Percentiles rank a stretch among this genome's conserved stretches.
These are phyloP conservation scores for Spinibarbus caldwelli DNA, from an alignment of 2,797 vertebrate genomes.

Conservation along the genomic window DNA sequence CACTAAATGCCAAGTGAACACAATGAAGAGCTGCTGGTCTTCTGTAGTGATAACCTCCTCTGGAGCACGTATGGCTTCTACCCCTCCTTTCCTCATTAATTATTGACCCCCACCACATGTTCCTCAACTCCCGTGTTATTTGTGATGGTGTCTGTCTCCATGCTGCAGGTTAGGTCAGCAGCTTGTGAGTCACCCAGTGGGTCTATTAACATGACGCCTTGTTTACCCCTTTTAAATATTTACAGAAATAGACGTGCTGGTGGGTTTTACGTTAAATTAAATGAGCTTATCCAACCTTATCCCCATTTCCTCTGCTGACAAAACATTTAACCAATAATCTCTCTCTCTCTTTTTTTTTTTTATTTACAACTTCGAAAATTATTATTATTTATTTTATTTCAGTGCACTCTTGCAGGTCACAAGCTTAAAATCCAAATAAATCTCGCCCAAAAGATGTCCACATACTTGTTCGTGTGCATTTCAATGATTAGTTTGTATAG, in stretches of 20 bases:
- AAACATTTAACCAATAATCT: neutral
- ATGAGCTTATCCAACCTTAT: neutral
- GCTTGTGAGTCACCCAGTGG: constrained; percentile 37
- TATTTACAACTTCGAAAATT: neutral
- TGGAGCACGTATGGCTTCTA: constrained; percentile 39
- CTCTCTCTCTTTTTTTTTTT: neutral
- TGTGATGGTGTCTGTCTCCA: constrained; percentile 31
- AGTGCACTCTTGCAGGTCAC: neutral
- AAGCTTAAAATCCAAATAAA: neutral
- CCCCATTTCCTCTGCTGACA: neutral
- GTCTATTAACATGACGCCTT: constrained; percentile 27
- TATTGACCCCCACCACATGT: constrained; percentile 52
- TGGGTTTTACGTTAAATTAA: constrained; percentile 11
- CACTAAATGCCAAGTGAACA: constrained; percentile 41
- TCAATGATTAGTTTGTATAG: neutral
- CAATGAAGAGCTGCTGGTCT: constrained; percentile 21
- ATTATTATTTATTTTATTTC: too few species aligned
- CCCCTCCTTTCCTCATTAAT: constrained; percentile 47
- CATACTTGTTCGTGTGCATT: neutral
- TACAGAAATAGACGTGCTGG: constrained; percentile 9
- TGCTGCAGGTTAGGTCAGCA: constrained; percentile 43
- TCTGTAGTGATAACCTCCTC: constrained; percentile 37
- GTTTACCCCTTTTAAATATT: constrained; percentile 42
- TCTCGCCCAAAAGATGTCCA: neutral
- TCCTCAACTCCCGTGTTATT: constrained; percentile 28